phyloP scores from a whole-genome alignment of 1,140 invertebrate genomes.

The Calephelis nemesis region DNA sequence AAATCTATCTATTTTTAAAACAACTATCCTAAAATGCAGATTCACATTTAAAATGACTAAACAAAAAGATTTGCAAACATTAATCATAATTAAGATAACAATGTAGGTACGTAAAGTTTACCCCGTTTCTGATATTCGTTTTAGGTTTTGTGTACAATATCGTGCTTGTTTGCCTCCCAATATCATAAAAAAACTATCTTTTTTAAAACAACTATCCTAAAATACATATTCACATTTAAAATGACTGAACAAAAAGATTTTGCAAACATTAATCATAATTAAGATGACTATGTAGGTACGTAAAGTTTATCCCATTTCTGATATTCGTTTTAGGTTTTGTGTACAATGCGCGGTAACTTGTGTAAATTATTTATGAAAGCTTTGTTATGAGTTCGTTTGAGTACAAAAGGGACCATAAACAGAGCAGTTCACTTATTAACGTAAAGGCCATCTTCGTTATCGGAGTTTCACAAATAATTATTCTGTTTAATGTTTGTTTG shows the following conservation, averaged over 20 bases:
- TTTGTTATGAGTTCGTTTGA: slow-evolving; percentile 53
- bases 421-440: slow-evolving; percentile 20
- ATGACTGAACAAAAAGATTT: too few relatives aligned
- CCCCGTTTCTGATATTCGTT: neutral
- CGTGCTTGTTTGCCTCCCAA: too few relatives aligned
- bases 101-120: neutral
- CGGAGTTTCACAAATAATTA: neutral
- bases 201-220: too few relatives aligned
- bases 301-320: neutral
- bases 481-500: neutral
- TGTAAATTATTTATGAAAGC: slow-evolving; percentile 42
- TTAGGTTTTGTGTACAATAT: slow-evolving; percentile 32
- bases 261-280: neutral
- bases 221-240: too few relatives aligned
- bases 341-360: slow-evolving; percentile 41
- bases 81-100: neutral
- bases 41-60: too few relatives aligned
- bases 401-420: slow-evolving; percentile 48
- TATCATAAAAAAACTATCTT: too few relatives aligned
- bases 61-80: neutral
- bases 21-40: too few relatives aligned
- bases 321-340: slow-evolving; percentile 22
- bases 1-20: too few relatives aligned
- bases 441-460: slow-evolving; percentile 16
- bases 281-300: neutral